phyloP scores from a whole-genome alignment of 2,888 invertebrate genomes.

The Ochropleura leucogaster region DNA sequence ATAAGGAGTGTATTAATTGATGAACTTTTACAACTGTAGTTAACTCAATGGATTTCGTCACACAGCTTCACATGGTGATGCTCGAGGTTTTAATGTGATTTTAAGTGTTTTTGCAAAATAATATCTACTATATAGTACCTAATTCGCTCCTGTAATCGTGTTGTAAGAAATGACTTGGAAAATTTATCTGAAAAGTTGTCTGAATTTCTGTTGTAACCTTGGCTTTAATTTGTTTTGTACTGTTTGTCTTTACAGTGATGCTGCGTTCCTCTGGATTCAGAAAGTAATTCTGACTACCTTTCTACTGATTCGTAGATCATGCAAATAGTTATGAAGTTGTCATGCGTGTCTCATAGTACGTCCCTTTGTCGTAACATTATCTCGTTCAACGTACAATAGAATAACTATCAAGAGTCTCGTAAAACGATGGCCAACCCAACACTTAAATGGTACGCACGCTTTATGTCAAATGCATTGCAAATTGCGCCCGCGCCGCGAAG shows the following conservation, averaged over 20 bases:
- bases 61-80: neutral
- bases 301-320: neutral
- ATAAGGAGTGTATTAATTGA: slow-evolving; percentile 8
- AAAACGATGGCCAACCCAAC: slow-evolving; percentile 78
- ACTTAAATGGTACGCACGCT: slow-evolving; percentile 79
- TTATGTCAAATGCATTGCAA: slow-evolving; percentile 81
- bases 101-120: neutral
- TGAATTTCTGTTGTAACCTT: neutral
- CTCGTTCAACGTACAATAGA: slow-evolving; percentile 81
- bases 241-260: neutral
- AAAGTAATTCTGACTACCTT: neutral
- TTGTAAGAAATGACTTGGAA: slow-evolving; percentile 1
- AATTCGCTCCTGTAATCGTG: slow-evolving; percentile 31
- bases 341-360: slow-evolving; percentile 65
- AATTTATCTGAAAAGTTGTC: neutral
- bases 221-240: neutral
- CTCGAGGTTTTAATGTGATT: neutral
- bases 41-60: neutral
- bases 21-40: neutral
- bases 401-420: slow-evolving; percentile 82
- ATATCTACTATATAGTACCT: neutral
- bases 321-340: slow-evolving; percentile 3
- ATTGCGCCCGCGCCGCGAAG: slow-evolving; percentile 65
- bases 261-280: neutral
- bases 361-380: slow-evolving; percentile 77